A percentile compares a stretch with the other conserved stretches of the same genome.
Evolutionary conservation across 2,113 vertebrate genomes (phyloP).

Genomic region (Mustela lutreola): DNA sequence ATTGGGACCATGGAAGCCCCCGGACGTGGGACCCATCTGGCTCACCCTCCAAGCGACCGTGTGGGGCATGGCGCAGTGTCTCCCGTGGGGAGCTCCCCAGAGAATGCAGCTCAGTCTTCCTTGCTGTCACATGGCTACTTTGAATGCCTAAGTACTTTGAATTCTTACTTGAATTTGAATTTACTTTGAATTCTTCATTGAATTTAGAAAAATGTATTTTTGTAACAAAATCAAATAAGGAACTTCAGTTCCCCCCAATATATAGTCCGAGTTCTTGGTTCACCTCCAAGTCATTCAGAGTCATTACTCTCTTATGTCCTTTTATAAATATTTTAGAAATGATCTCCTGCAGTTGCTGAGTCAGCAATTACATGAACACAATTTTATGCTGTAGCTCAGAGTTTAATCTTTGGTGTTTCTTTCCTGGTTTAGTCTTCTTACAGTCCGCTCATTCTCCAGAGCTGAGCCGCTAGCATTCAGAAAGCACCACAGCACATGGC

Average conservation of each 20-base stretch:
- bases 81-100: neutral
- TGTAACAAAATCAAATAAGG: neutral
- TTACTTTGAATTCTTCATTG: neutral
- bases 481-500: fast-evolving
- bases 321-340: neutral
- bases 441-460: neutral
- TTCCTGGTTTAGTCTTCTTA: neutral
- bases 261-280: neutral
- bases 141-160: neutral
- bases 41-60: neutral
- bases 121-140: neutral
- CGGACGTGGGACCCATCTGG: fast-evolving
- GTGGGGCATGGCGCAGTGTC: neutral
- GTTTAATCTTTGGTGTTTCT: neutral
- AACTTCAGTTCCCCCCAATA: neutral
- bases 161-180: neutral
- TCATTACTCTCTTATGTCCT: neutral
- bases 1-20: neutral
- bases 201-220: neutral
- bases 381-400: neutral
- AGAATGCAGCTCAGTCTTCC: neutral
- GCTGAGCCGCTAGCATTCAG: neutral
- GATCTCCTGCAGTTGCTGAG: neutral
- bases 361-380: neutral
- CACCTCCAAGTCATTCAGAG: neutral